Conservation (phyloP, 2,888 invertebrate species). For the Microplitis deprimator region DNA sequence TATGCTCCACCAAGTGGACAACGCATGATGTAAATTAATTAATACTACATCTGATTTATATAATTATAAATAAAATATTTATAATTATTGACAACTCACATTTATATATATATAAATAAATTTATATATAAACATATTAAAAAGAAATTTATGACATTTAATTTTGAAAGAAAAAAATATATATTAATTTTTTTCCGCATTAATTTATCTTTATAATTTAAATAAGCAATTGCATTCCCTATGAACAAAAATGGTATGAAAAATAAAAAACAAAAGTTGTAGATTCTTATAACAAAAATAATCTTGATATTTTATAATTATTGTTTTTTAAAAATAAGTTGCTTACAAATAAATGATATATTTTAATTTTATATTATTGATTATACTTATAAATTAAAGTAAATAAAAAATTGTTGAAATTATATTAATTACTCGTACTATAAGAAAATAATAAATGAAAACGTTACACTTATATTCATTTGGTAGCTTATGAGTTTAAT, state of each 20-base stretch:
- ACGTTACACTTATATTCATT: neutral
- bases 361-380: neutral
- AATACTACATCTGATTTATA: neutral
- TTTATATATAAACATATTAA: neutral
- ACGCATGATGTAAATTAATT: slow-evolving; percentile 64
- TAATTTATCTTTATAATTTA: neutral
- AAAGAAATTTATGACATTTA: neutral
- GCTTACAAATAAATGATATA: neutral
- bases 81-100: neutral
- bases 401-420: neutral
- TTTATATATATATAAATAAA: neutral
- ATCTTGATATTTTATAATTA: neutral
- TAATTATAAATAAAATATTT: slow-evolving; percentile 12
- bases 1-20: slow-evolving; percentile 67
- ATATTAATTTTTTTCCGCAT: neutral
- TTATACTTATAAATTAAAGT: neutral
- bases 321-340: neutral
- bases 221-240: neutral
- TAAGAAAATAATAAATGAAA: neutral
- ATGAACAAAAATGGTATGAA: neutral
- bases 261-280: neutral
- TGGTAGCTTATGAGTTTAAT: neutral
- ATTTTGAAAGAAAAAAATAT: neutral
- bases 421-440: neutral
- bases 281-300: too few relatives aligned